A percentile compares a stretch with the other conserved stretches of the same genome.
phyloP scores from a whole-genome alignment of 2,113 vertebrate genomes.

The Cricetomys ansorgei region DNA sequence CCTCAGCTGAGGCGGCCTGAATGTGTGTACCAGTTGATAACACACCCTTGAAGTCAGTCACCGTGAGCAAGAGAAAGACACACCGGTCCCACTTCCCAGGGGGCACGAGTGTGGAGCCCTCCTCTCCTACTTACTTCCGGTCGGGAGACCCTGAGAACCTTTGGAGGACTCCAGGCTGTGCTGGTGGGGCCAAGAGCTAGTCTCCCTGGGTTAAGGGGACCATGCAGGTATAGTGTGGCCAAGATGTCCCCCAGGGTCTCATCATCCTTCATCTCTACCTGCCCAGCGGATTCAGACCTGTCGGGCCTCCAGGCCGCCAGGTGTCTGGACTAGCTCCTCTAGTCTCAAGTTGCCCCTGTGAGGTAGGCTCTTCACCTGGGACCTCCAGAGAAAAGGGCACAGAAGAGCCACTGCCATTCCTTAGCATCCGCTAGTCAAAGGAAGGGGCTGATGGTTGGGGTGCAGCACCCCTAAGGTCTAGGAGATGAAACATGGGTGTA shows the following conservation, averaged over 20 bases:
- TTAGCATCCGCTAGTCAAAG: background rate
- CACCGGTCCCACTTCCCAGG: background rate
- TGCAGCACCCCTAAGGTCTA: background rate
- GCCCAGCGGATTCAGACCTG: background rate
- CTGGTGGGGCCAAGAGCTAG: background rate
- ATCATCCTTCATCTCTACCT: background rate
- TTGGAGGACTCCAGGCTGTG: background rate
- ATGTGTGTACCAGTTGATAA: background rate
- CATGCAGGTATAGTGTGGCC: background rate
- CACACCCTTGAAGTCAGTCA: background rate
- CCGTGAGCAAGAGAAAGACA: background rate
- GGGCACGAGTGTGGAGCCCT: fast-evolving
- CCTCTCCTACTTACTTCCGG: background rate
- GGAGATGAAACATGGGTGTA: background rate
- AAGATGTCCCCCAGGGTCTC: background rate
- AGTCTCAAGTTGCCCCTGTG: background rate
- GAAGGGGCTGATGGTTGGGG: background rate
- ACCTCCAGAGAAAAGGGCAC: background rate
- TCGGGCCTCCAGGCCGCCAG: background rate
- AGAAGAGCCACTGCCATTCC: background rate
- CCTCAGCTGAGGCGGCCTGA: background rate
- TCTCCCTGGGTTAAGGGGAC: background rate
- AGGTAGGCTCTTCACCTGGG: background rate
- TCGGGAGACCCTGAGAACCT: background rate
- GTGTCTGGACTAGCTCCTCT: background rate